Evolutionary conservation across 2,797 vertebrate species (phyloP), one percentile per base, ranked within the genome.

Genomic region (Lagorchestes hirsutus): DNA sequence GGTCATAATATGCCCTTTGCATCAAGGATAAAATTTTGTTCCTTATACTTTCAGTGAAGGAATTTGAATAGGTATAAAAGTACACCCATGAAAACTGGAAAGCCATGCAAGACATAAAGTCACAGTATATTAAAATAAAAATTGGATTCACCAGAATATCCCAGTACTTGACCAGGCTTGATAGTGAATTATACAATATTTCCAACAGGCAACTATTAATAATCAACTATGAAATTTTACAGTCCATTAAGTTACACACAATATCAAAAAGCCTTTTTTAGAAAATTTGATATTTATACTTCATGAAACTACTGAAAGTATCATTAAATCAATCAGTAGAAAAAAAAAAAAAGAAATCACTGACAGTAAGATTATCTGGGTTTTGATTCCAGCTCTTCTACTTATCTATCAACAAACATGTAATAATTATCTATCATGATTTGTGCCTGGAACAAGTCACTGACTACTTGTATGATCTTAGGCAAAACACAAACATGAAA

Each of bases 261-360:
- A 4, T 90, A 59, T 56, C 34, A 96, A 90, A 93, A 29, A 93
- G 94, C 95, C 90, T 14, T 10, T 52, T 93, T 34, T 1, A 90
- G 58, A 93, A 91, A 94, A 3, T 14, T 28, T 93, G 54, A 96
- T 18, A 91, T 55, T 28, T 93, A 90, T 34, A 94, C 67, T 5
- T 67, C n/a, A 96, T 94, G 95, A 93, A 94, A 92, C 9, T 46
- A 97, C 27, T 28, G 10, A 55, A 55, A 95, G 94, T 50, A 94
- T 93, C 96, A 95, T 28, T 93, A 92, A 90, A 27, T 96, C 29
- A 95, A 40, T 96, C 40, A 95, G n/a, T 82, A 18, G n/a, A 46
- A 18, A 82, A 6, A n/a, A 6, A n/a, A 27, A 57, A 59, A 59
- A 34, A 34, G 8, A 67, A 82, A 9, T 8, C n/a, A 82, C 18